Evolutionary conservation across 2,888 invertebrate species (phyloP).

Genomic region (Lamellibrachia columna): DNA sequence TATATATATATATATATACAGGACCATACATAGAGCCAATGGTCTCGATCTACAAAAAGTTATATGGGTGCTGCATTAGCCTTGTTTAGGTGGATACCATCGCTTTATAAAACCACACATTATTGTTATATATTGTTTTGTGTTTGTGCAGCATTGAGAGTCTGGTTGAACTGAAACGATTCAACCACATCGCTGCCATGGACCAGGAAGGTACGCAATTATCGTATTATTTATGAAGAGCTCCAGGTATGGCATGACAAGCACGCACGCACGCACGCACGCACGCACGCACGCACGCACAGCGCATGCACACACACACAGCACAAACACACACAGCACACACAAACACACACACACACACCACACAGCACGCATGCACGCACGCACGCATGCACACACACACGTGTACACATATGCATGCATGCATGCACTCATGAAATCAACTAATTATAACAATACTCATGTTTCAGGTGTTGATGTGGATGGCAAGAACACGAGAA

Average conservation of each 20-base stretch:
- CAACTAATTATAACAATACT: neutral
- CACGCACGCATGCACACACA: neutral
- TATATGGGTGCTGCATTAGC: no score
- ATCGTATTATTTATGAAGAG: neutral
- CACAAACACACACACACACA: no score
- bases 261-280: neutral
- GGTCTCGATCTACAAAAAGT: no score
- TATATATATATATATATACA: neutral
- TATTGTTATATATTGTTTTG: neutral
- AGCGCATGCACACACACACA: no score
- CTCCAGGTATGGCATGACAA: neutral
- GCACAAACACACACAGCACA: no score
- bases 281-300: neutral
- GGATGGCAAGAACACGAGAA: constrained; percentile 78
- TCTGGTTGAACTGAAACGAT: constrained; percentile 51
- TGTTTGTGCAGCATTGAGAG: constrained; percentile 42
- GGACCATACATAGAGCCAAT: no score
- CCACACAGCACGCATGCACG: neutral
- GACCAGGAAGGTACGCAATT: constrained; percentile 29
- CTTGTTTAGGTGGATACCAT: no score
- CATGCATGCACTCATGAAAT: neutral
- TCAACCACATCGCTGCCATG: constrained; percentile 36
- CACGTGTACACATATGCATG: no score
- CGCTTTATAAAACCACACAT: no score
- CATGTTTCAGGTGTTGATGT: constrained; percentile 70